Percentiles rank a stretch among this genome's conserved stretches.
Evolutionary conservation across 2,113 vertebrate genomes (phyloP).

Genomic region (Mormoops blainvillei): DNA sequence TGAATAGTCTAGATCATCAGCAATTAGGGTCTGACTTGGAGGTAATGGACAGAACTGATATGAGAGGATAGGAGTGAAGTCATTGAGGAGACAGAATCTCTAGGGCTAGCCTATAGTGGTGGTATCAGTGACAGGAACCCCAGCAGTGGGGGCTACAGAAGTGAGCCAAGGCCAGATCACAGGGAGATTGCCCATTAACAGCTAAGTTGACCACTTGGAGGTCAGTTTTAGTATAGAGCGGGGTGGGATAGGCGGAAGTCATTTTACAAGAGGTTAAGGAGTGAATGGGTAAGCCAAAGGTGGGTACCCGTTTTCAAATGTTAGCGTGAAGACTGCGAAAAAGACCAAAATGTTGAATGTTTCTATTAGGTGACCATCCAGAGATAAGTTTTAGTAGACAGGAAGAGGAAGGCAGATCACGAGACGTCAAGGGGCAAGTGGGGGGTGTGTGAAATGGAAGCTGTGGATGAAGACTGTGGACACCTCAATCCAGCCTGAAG

Average conservation of each 20-base stretch:
- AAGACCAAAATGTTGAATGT: background rate
- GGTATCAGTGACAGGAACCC: background rate
- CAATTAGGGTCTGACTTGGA: background rate
- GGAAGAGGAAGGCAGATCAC: background rate
- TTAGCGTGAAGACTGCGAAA: background rate
- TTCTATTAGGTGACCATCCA: background rate
- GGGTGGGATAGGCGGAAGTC: background rate
- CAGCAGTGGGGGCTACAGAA: background rate
- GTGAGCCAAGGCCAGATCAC: background rate
- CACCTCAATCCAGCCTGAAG: background rate
- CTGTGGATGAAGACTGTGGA: background rate
- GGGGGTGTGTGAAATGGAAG: background rate
- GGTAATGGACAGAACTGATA: background rate
- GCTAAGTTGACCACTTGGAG: background rate
- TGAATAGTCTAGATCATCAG: background rate
- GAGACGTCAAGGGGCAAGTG: background rate
- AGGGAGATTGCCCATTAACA: background rate
- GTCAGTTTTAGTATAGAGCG: background rate
- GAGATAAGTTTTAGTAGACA: background rate
- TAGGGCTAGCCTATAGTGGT: background rate
- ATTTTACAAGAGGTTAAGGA: background rate
- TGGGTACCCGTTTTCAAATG: background rate
- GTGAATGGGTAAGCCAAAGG: background rate
- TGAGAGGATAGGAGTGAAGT: background rate
- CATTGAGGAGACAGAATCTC: background rate